A percentile compares a stretch with the other conserved stretches of the same genome.
These are phyloP conservation scores for Halichoerus grypus DNA, from an alignment of 2,113 vertebrate genomes.

Conservation along the genomic window DNA sequence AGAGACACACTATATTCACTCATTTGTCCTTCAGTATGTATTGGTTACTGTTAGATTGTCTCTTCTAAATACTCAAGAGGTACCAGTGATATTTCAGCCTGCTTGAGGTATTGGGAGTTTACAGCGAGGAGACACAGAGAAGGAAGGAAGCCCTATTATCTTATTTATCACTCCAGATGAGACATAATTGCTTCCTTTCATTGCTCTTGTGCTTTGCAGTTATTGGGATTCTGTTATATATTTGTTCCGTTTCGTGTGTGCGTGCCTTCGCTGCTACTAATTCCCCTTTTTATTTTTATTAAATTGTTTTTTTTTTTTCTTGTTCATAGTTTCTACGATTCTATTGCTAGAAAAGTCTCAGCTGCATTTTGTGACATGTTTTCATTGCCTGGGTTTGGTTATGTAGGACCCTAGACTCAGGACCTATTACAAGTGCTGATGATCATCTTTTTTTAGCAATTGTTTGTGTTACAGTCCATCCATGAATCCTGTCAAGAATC, in stretches of 20 bases:
- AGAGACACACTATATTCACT: background rate
- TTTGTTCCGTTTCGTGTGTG: background rate
- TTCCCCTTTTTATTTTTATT: background rate
- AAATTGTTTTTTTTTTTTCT: background rate
- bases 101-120: too few relatives aligned
- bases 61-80: background rate
- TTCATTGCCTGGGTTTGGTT: background rate
- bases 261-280: background rate
- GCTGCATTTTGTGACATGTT: background rate
- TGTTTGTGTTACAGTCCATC: background rate
- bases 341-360: background rate
- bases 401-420: background rate
- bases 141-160: background rate
- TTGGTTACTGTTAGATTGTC: background rate
- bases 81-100: background rate
- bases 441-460: background rate
- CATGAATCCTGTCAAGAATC: background rate
- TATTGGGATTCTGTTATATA: background rate
- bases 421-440: background rate
- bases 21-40: background rate
- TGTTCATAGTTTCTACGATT: background rate
- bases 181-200: background rate
- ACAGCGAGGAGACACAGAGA: background rate
- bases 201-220: background rate
- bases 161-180: background rate